Base-by-base conservation (phyloP, 2,113 vertebrate genomes). In the human region DNA sequence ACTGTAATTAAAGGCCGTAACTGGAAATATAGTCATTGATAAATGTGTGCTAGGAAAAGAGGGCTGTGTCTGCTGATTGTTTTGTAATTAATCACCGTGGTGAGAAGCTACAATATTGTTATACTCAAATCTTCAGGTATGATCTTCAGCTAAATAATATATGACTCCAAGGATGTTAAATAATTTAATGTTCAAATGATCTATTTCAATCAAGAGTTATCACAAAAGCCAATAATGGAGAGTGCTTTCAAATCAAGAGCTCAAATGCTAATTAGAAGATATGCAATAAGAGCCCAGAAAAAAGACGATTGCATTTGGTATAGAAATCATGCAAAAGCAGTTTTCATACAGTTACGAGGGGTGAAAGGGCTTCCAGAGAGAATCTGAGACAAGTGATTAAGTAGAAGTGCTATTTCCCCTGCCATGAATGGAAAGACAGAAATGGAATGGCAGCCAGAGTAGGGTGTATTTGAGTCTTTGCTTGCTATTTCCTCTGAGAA, bases 231-330 rank as follows among this genome's bases (percentile, higher is more conserved):
- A 84, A 70, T 16, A n/a, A 6, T 55, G 64, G 18, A 57, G 3
- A 86, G 17, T 61, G 10, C 84, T 88, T 91, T 30, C 84, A 84
- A 93, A 84, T 48, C 25, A 95, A 72, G 52, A 92, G 16, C n/a
- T 75, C 50, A 89, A 27, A 20, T 89, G 18, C 1, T 20, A 85
- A 4, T 23, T 35, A 75, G 30, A 94, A 16, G 17, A 48, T 76
- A 55, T 40, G 2, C 57, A 94, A 93, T 18, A 80, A 70, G 38
- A 91, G 25, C 3, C 22, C 30, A 68, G 40, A 45, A 35, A 59
- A 93, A 23, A 7, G 43, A 79, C 14, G 16, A 14, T 17, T 45
- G 11, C 14, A 30, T 61, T 66, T 91, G 7, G 61, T 32, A 95
- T 0, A 40, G 5, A 90, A 14, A 4, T 25, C 25, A 93, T 43